Evolutionary conservation across 2,888 invertebrate genomes (phyloP).

Genomic region (Limenitis arthemis): DNA sequence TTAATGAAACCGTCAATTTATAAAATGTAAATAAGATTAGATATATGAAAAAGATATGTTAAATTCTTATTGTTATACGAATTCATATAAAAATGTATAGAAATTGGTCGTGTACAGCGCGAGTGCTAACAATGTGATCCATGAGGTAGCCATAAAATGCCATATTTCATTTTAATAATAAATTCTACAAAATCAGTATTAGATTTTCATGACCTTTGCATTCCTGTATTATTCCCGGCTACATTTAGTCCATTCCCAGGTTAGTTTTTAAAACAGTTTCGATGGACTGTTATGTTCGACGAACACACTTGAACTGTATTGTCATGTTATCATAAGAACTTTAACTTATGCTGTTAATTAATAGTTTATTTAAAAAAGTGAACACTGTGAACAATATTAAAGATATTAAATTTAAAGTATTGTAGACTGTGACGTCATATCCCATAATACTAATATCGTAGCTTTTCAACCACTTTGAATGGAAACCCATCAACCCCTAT

Average conservation of each 20-base stretch:
- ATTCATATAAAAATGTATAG: constrained; percentile 44
- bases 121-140: constrained; percentile 61
- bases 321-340: not conserved
- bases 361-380: not conserved
- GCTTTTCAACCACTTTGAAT: too few species aligned
- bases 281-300: constrained; percentile 40
- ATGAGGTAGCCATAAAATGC: constrained; percentile 70
- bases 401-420: too few species aligned
- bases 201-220: constrained; percentile 35
- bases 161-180: constrained; percentile 43
- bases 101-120: constrained; percentile 42
- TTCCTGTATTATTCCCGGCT: constrained; percentile 35
- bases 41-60: constrained; percentile 51
- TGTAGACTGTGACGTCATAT: too few species aligned
- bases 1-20: constrained; percentile 61
- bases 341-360: not conserved
- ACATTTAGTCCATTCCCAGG: constrained; percentile 31
- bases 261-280: constrained; percentile 32
- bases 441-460: too few species aligned
- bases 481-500: too few species aligned
- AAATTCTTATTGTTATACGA: constrained; percentile 55
- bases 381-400: too few species aligned
- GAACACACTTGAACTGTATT: constrained; percentile 7
- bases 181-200: constrained; percentile 42
- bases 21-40: constrained; percentile 68